Percentiles rank a stretch among this genome's conserved stretches.
phyloP scores from a whole-genome alignment of 30 jellyfish, hydroid and myxozoan genomes.

The Haliclystus octoradiatus region DNA sequence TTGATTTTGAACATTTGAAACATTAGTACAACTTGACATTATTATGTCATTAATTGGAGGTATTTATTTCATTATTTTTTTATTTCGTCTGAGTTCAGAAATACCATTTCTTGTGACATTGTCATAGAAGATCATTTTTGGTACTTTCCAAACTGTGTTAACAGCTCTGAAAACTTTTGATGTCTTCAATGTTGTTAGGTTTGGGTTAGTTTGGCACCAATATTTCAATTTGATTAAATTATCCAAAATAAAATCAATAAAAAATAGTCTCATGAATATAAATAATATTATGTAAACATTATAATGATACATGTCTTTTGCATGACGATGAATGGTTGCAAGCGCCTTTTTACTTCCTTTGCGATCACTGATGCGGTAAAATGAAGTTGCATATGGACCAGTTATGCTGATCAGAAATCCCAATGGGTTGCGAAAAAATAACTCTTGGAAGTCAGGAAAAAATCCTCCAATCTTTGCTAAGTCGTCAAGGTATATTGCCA shows the following conservation, averaged over 20 bases:
- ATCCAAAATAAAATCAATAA: constrained; percentile 79
- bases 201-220: constrained; percentile 39
- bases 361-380: constrained; percentile 55
- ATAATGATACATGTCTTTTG: constrained; percentile 25
- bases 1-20: too few relatives aligned
- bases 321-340: constrained; percentile 42
- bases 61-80: too few relatives aligned
- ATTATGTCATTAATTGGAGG: too few relatives aligned
- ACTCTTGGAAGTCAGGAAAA: constrained; percentile 68
- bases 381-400: constrained; percentile 84
- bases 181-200: neutral
- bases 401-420: constrained; percentile 50
- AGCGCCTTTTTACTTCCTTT: constrained; percentile 36
- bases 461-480: constrained; percentile 60
- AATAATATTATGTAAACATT: constrained; percentile 35
- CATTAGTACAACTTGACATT: too few relatives aligned
- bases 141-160: neutral
- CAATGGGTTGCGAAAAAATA: constrained; percentile 49
- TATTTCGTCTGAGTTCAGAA: too few relatives aligned
- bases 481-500: constrained; percentile 62
- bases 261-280: constrained; percentile 34
- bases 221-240: constrained; percentile 45
- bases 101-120: too few relatives aligned
- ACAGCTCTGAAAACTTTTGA: neutral
- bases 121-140: neutral